Conservation (phyloP, 2,113 vertebrate species). For the Clarias gariepinus region DNA sequence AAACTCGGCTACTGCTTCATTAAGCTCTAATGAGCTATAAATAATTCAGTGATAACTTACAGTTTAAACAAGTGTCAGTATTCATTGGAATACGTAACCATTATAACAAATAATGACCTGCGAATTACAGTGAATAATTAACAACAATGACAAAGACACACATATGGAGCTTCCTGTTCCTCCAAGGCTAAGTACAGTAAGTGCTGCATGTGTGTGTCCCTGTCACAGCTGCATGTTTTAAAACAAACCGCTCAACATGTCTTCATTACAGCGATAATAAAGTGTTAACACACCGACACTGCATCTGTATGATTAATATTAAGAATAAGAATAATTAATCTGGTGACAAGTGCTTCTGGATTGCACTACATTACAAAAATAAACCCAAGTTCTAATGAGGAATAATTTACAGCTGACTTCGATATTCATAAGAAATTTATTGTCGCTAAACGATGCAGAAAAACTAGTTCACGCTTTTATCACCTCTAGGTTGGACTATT, state of each 20-base stretch:
- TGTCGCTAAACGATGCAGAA: no score
- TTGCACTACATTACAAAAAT: no score
- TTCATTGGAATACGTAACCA: background rate
- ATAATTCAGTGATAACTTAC: background rate
- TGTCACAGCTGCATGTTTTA: background rate
- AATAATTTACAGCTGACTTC: no score
- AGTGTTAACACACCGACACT: background rate
- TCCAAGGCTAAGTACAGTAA: background rate
- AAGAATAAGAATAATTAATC: background rate
- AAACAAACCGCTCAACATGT: no score
- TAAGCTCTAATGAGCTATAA: background rate
- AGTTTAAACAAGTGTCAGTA: background rate
- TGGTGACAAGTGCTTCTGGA: no score
- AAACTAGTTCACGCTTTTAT: no score
- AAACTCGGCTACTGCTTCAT: background rate
- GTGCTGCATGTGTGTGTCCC: background rate
- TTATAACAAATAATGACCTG: background rate
- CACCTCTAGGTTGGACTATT: no score
- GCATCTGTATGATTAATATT: background rate
- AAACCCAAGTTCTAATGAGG: no score
- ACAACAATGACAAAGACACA: background rate
- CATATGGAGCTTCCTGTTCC: background rate
- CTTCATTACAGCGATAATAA: no score
- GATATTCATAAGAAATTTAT: no score
- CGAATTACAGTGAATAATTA: background rate